phyloP scores from a whole-genome alignment of 92 coral and sea anemone species.

The Actinernus sp. region DNA sequence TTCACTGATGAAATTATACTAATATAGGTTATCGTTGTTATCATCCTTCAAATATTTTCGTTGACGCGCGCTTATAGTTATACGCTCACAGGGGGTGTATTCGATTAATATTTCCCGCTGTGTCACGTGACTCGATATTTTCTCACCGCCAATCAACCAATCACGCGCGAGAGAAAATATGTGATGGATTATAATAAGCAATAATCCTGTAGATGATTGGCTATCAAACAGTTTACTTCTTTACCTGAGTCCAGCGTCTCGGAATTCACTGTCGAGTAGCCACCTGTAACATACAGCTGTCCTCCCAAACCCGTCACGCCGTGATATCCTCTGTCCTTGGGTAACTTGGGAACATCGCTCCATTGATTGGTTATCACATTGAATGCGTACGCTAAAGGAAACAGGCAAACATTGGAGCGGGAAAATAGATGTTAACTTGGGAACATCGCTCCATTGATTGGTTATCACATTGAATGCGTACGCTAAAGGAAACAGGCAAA shows the following conservation, averaged over 20 bases:
- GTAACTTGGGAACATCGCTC: slow-evolving; percentile 88
- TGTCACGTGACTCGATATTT: too few species aligned
- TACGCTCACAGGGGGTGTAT: too few species aligned
- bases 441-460: slow-evolving; percentile 90
- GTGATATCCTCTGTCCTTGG: slow-evolving; percentile 98
- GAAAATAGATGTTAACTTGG: slow-evolving; percentile 38
- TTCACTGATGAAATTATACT: too few species aligned
- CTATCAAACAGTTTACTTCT: too few species aligned
- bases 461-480: slow-evolving; percentile 90
- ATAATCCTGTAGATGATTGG: too few species aligned
- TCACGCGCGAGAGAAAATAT: too few species aligned
- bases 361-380: slow-evolving; percentile 91
- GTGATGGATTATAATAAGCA: too few species aligned
- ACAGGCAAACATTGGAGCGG: neutral
- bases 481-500: slow-evolving; percentile 40
- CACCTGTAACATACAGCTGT: slow-evolving; percentile 92
- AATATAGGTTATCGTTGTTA: too few species aligned
- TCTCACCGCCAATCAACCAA: too few species aligned
- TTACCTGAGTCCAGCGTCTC: slow-evolving; percentile 95
- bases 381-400: slow-evolving; percentile 75
- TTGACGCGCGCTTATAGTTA: too few species aligned
- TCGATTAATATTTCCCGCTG: too few species aligned
- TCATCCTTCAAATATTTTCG: too few species aligned
- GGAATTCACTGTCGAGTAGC: slow-evolving; percentile 88
- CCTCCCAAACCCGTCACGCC: slow-evolving; percentile 94